Evolutionary conservation across 2,797 vertebrate genomes (phyloP), one percentile per base, ranked within the genome.

Genomic region (Zalophus californianus): DNA sequence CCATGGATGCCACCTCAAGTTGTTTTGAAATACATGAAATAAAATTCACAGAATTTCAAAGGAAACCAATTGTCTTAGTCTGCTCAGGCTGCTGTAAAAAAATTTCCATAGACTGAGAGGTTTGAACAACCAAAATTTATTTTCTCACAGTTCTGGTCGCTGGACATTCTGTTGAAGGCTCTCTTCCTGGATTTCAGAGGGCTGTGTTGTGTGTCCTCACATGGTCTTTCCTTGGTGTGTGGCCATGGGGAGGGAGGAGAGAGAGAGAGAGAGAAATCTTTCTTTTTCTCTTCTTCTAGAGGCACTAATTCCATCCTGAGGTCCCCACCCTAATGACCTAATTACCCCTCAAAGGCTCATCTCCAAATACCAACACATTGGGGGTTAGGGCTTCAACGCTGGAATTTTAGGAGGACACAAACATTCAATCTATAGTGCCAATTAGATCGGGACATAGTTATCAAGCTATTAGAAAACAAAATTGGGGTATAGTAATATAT

Each of bases 21-120:
- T 62, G 32, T 91, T 86, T 93, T 83, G 73, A 91, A 96, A 58
- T 75, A n/a, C 7, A 88, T 73, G 54, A 83, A 93, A 91, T 64
- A 66, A 91, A 92, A 73, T 27, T 5, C 25, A 35, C 9, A n/a
- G 15, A 4, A 80, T 41, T 96, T 88, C 35, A 86, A 92, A 94
- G 35, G 50, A 82, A 92, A 78, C 10, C 48, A 64, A 7, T 62
- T 25, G 10, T 84, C 52, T 75, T 48, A 54, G 7, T 72, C 56
- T 52, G 50, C 32, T 82, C 35, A 5, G 38, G 15, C 32, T 35
- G 29, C n/a, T n/a, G 1, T 44, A 66, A 75, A 50, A 20, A 52
- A 32, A 68, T 35, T 35, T 35, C 32, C 9, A 7, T 7, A 7
- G 41, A 23, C 27, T 62, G 48, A 20, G 5, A 50, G 73, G 12